Evolutionary conservation across 1,140 invertebrate species (phyloP).

Genomic region (Drosophila bocki): DNA sequence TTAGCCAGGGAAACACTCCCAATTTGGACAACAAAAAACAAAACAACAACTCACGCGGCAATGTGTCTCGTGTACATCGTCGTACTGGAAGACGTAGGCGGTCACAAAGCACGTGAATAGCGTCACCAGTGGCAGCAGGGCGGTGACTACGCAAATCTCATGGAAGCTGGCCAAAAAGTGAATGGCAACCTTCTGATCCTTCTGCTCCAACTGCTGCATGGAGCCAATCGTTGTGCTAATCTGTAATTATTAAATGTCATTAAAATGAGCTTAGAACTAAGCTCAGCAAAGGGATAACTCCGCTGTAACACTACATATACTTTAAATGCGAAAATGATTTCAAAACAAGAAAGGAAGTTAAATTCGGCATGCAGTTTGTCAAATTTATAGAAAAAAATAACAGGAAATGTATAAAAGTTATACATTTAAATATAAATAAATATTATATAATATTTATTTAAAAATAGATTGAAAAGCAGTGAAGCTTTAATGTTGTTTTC

Average conservation of each 20-base stretch:
- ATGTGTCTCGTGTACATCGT: conserved; percentile 96
- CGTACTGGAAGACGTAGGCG: conserved; percentile 94
- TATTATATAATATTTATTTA: no score
- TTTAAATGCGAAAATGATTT: not conserved
- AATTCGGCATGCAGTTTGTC: no score
- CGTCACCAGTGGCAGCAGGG: conserved; percentile 92
- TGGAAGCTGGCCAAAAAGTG: conserved; percentile 86
- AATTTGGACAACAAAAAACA: not conserved
- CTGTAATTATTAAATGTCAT: not conserved
- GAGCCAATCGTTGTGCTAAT: conserved; percentile 56
- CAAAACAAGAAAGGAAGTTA: not conserved
- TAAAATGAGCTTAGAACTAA: not conserved
- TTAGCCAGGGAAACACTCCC: not conserved
- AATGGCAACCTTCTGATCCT: conserved; percentile 54
- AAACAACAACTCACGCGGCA: conserved; percentile 90
- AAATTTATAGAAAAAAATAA: no score
- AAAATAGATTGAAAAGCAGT: no score
- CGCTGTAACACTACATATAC: not conserved
- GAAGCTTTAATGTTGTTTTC: no score
- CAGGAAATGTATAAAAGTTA: no score
- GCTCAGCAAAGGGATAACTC: not conserved
- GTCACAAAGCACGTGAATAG: conserved; percentile 94
- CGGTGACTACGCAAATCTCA: conserved; percentile 91
- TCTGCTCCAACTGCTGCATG: conserved; percentile 27
- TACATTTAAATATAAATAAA: not conserved